phyloP scores from a whole-genome alignment of 2,797 vertebrate genomes.

The Scarus forsteni region DNA sequence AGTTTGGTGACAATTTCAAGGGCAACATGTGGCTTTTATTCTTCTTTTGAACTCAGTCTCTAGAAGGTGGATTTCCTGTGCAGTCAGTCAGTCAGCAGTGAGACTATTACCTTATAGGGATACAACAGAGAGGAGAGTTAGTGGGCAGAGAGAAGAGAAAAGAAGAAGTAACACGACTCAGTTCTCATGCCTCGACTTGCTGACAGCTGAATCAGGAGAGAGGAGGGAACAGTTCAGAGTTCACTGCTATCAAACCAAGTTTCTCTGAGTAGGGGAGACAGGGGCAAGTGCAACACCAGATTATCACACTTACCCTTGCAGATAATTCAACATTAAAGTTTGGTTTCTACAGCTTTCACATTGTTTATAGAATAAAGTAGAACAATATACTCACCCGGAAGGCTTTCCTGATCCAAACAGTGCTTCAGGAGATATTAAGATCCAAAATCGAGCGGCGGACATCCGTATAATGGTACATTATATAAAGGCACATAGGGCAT shows the following conservation, averaged over 20 bases:
- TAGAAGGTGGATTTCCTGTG: constrained; percentile 72
- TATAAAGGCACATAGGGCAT: too few species aligned
- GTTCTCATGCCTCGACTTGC: constrained; percentile 75
- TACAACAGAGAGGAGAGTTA: constrained; percentile 38
- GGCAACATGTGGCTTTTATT: neutral
- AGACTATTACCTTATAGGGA: constrained; percentile 82
- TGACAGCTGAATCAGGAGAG: constrained; percentile 34
- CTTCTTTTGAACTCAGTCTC: constrained; percentile 28
- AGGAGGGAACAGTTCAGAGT: constrained; percentile 14
- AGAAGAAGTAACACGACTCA: constrained; percentile 65
- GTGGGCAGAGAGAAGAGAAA: constrained; percentile 62
- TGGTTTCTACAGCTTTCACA: too few species aligned
- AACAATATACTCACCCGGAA: too few species aligned
- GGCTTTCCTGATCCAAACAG: too few species aligned
- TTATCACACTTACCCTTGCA: too few species aligned
- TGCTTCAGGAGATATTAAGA: too few species aligned
- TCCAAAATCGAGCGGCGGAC: too few species aligned
- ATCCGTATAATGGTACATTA: too few species aligned
- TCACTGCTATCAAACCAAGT: constrained; percentile 24
- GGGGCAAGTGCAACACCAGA: too few species aligned
- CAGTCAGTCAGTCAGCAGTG: constrained; percentile 48
- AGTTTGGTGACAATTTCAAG: constrained; percentile 3
- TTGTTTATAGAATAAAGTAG: too few species aligned
- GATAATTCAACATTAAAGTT: too few species aligned
- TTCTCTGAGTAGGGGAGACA: constrained; percentile 4